Evolutionary conservation across 2,797 vertebrate genomes (phyloP), one percentile per base, ranked within the genome.

Genomic region (Muscicapa striata): DNA sequence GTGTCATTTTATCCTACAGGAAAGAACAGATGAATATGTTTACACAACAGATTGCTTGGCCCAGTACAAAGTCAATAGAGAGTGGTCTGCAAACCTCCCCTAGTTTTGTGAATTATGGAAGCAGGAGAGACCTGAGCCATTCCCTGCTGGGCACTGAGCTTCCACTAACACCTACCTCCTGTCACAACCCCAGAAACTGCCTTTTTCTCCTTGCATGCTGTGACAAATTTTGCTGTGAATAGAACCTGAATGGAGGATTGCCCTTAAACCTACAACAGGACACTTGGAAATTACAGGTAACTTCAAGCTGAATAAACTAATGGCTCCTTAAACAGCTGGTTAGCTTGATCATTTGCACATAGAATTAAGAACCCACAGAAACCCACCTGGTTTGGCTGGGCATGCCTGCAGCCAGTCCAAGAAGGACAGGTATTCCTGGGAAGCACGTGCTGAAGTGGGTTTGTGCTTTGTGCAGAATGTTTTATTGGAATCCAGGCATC

Each of bases 341-440:
- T 54, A 77, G 68, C 27, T 17, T 40, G 13, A 6, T 58, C 7
- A 24, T 63, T 75, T 84, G 59, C 29, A 43, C 14, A 3, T 5
- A 30, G 32, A 9, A 73, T 59, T 84, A 34, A 55, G 89, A 69
- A 38, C 10, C 29, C 32, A 63, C 26, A 79, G 52, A 68, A 76
- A 21, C 6, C 9, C 17, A 32, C 16, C 8, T 0, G 0, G 7
- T 67, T 61, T 68, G 13, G 4, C 19, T 63, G 36, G n/a, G 18
- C 2, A 2, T 54, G 30, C 4, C 61, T 81, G 34, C 32, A 84
- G 29, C 9, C 34, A 66, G 11, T 32, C 41, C 62, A 66, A 78
- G 41, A 74, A 88, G 30, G 29, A 63, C 5, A 68, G 15, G 11
- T 54, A 75, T 58, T 62, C 62, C 58, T 11, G 4, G 59, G 57